phyloP scores from a whole-genome alignment of 2,888 invertebrate species.

The Dicroscelio sp. region DNA sequence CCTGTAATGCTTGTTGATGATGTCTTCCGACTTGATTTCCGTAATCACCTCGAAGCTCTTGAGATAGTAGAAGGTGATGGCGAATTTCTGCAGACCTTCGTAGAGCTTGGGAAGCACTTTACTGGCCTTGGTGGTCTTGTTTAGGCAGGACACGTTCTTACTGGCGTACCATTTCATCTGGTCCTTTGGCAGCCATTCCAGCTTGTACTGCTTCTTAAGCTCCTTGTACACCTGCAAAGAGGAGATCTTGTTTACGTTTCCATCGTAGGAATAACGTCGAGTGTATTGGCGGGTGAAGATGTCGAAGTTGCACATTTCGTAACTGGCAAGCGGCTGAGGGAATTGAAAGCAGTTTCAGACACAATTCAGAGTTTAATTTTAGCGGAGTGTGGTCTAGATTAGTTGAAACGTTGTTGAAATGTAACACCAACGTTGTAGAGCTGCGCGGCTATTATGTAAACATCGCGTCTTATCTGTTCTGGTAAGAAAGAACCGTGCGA shows the following conservation, averaged over 20 bases:
- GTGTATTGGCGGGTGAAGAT: too few relatives aligned
- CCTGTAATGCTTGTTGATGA: slow-evolving; percentile 91
- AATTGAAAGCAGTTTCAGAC: too few relatives aligned
- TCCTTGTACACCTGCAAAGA: slow-evolving; percentile 90
- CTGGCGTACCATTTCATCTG: slow-evolving; percentile 90
- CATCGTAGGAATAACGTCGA: too few relatives aligned
- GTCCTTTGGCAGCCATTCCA: slow-evolving; percentile 91
- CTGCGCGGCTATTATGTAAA: slow-evolving; percentile 85
- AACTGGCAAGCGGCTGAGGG: too few relatives aligned
- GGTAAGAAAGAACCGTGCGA: slow-evolving; percentile 77
- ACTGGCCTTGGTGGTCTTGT: slow-evolving; percentile 92
- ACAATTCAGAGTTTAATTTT: too few relatives aligned
- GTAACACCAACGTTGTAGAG: slow-evolving; percentile 85
- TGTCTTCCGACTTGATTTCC: slow-evolving; percentile 91
- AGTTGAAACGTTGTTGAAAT: slow-evolving; percentile 30
- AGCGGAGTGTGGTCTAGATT: neutral
- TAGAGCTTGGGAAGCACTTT: slow-evolving; percentile 93
- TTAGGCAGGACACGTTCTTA: slow-evolving; percentile 90
- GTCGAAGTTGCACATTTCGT: neutral
- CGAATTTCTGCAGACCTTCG: slow-evolving; percentile 92
- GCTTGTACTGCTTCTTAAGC: slow-evolving; percentile 90
- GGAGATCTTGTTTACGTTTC: slow-evolving; percentile 63
- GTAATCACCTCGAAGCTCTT: slow-evolving; percentile 89
- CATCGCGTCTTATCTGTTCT: slow-evolving; percentile 86
- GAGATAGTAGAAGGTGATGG: slow-evolving; percentile 92